phyloP scores from a whole-genome alignment of 1,140 invertebrate genomes.

The Saccostrea glomerata region DNA sequence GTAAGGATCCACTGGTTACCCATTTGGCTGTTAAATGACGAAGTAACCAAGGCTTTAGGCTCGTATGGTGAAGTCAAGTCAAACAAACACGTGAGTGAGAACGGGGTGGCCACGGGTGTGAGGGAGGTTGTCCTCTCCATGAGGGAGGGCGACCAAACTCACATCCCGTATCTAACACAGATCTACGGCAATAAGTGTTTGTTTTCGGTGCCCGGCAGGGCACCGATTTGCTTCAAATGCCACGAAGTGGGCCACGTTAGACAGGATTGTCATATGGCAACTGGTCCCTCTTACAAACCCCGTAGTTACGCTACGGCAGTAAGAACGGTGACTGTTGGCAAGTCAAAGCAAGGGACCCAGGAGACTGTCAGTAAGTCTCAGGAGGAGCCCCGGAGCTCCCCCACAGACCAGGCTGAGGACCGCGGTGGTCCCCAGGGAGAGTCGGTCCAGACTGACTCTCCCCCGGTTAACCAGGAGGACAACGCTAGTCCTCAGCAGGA shows the following conservation, averaged over 20 bases:
- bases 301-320: neutral
- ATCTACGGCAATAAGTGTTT: neutral
- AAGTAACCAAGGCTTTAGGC: neutral
- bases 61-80: neutral
- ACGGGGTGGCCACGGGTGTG: neutral
- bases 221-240: neutral
- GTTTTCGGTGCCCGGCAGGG: neutral
- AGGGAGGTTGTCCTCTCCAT: neutral
- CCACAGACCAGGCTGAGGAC: neutral
- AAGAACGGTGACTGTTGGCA: neutral
- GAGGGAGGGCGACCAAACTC: neutral
- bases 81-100: neutral
- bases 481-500: no score
- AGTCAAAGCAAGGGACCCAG: neutral
- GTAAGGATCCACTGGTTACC: neutral
- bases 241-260: neutral
- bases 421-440: neutral
- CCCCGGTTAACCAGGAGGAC: neutral
- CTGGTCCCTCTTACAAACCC: neutral
- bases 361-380: neutral
- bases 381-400: neutral
- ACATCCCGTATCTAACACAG: neutral
- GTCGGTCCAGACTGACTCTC: neutral
- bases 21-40: neutral
- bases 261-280: no score